Base-by-base conservation (phyloP, 2,888 invertebrate species). In the Catonia carolina region DNA sequence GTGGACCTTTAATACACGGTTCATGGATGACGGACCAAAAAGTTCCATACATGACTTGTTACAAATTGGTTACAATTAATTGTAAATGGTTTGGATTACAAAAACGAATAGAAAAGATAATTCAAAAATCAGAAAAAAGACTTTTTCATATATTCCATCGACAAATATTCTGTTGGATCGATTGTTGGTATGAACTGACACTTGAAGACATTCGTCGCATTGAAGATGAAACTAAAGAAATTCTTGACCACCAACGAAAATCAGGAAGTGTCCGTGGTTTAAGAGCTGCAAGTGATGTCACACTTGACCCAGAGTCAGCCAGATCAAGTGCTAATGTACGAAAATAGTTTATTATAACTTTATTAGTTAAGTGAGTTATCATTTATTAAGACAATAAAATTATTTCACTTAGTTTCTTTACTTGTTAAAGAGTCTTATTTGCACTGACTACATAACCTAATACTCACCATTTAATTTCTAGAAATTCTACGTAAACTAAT, bases 91-190 rank as follows among this genome's bases (percentile, higher is more conserved):
- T 77, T 68, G 82, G 82, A 31, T 69, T 83, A 18, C 81, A 82
- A 67, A 74, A 69, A 45, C 71, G 74, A 56, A 76, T 82, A 55
- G 82, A 82, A 69, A 74, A 70, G 58, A 75, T 76, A 66, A 77
- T 80, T 61, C 75, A 76, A 65, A 75, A 71, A 64, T 72, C 74
- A 64, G 78, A 80, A 65, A 68, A 72, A 56, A 72, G 81, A 35
- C 70, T 83, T 55, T 83, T 98, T 75, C 91, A 91, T 66, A 95
- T 91, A 75, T 98, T 99, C 79, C 98, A 99, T 79, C 89, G 95
- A 70, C 95, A 98, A 85, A 91, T 99, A 63, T 97, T 96, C 77
- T 98, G 98, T 80, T 95, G 94, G 85, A 92, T 92, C 75, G 98
- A 99, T 78, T 84, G 90, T 72, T 99, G 98, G 98, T 81, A 88